A percentile compares a stretch with the other conserved stretches of the same genome.
Evolutionary conservation across 92 coral and sea anemone species (phyloP).

Genomic region (Actinernus sp.): DNA sequence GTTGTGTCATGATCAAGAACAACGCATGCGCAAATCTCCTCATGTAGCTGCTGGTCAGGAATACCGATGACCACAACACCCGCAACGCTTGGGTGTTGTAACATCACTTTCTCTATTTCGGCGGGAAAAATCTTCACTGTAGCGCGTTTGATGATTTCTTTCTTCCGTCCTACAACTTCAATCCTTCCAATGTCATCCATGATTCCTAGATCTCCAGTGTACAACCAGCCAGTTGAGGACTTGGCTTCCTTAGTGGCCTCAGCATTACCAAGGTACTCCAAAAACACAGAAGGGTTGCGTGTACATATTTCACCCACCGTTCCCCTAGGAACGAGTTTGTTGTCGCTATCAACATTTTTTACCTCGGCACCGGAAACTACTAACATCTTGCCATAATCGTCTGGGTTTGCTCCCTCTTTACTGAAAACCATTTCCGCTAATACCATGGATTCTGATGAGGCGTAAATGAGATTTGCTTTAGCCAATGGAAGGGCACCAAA

Average conservation of each 20-base stretch:
- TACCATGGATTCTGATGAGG: constrained; percentile 7
- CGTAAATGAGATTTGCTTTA: constrained; percentile 9
- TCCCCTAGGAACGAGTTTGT: constrained; percentile 21
- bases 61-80: constrained; percentile 12
- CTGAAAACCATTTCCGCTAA: constrained; percentile 14
- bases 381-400: constrained; percentile 29
- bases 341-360: constrained; percentile 16
- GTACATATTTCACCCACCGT: constrained; percentile 10
- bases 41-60: constrained; percentile 14
- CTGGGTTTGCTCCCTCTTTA: not conserved
- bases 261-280: constrained; percentile 16
- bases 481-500: constrained; percentile 11
- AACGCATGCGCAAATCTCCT: constrained; percentile 53
- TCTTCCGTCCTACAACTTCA: constrained; percentile 13
- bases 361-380: constrained; percentile 23
- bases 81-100: constrained; percentile 2
- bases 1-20: no score
- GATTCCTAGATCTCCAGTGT: constrained; percentile 30
- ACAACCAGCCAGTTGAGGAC: constrained; percentile 17
- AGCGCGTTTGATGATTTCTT: constrained; percentile 3
- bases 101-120: constrained; percentile 6
- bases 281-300: constrained; percentile 9
- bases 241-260: constrained; percentile 10
- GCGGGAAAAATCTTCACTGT: constrained; percentile 7
- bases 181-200: constrained; percentile 13